Base-by-base conservation (phyloP, 1,140 invertebrate genomes). In the Leptonema lineaticorne region DNA sequence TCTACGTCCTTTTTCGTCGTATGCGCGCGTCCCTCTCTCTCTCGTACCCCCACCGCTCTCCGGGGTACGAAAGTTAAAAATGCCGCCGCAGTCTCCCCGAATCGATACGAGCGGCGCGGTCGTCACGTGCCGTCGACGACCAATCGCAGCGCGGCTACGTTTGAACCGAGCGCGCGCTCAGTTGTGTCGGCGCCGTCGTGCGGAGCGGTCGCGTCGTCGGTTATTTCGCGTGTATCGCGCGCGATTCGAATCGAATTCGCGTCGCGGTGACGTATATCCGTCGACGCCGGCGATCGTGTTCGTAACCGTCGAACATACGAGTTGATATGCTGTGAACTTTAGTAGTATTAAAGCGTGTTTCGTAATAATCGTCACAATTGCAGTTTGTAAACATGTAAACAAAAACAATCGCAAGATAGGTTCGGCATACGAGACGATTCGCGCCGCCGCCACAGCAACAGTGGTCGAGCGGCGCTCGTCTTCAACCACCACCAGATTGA, bases 61-160 rank as follows among this genome's bases (percentile, higher is more conserved):
- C n/a, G n/a, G n/a, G n/a, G n/a, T n/a, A n/a, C n/a, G n/a, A n/a
- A n/a, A n/a, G n/a, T 89, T 88, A 89, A 88, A 89, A 89, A 88
- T 88, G 87, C 88, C 87, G 87, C 87, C 87, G 87, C 86, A 83
- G 82, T 81, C 83, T 83, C 83, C 85, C 84, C 85, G 86, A 89
- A 89, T 88, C 87, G 85, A 89, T 88, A 88, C 83, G 82, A 80
- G 79, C 80, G 82, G 9, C 22, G n/a, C n/a, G n/a, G n/a, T n/a
- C n/a, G 78, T 86, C 87, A 88, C 86, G 86, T 88, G 87, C 80
- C 74, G 73, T 24, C 1, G 18, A n/a, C n/a, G 77, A 79, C 78
- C 79, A 82, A 82, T 81, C 78, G 72, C 72, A 68, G 73, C 79
- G 76, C 81, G n/a, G 37, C 50, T 30, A 63, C 46, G 58, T 16